Percentiles rank a stretch among this genome's conserved stretches.
Evolutionary conservation across 2,888 invertebrate genomes (phyloP).

Genomic region (Frankliniella fusca): DNA sequence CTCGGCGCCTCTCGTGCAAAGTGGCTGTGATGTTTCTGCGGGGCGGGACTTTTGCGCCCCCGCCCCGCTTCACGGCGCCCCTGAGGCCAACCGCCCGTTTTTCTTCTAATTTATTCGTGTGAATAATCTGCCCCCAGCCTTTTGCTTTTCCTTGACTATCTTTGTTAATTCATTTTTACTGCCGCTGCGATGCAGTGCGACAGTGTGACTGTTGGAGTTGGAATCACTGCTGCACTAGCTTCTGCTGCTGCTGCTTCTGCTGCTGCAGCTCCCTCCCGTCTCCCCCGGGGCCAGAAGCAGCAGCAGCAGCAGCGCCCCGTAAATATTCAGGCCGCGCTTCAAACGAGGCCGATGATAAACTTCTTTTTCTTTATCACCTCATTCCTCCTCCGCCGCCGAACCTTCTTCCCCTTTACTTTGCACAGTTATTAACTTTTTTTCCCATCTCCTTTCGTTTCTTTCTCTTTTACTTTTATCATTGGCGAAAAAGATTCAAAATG

Average conservation of each 20-base stretch:
- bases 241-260: no score
- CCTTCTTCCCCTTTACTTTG: not conserved
- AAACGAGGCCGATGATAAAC: not conserved
- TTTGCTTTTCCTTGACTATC: not conserved
- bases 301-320: not conserved
- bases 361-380: constrained; percentile 5
- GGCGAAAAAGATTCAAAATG: no score
- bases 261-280: no score
- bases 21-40: not conserved
- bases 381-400: not conserved
- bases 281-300: no score
- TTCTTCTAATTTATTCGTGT: constrained; percentile 20
- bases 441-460: not conserved
- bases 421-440: not conserved
- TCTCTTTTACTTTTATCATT: no score
- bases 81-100: not conserved
- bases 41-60: not conserved
- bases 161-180: constrained; percentile 27
- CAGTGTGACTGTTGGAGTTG: not conserved
- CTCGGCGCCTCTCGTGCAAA: not conserved
- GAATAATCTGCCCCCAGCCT: constrained; percentile 9
- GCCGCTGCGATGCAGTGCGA: not conserved
- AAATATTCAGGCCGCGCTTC: constrained; percentile 4
- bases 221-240: no score
- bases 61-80: not conserved